Conservation (phyloP, 2,888 invertebrate genomes). For the Geophilus truncorum region DNA sequence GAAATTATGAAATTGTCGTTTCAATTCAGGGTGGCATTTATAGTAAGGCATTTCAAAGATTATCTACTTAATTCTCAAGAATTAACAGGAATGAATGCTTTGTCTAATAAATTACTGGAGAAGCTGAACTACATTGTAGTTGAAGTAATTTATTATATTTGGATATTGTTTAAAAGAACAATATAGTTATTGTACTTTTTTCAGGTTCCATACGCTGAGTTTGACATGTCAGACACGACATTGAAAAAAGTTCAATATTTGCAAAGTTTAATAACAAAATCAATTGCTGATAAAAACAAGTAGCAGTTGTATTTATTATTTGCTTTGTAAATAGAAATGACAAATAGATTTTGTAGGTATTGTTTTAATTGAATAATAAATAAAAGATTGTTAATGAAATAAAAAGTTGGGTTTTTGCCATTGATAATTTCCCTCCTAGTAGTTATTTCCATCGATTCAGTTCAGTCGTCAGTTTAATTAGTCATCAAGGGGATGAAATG, state of each 20-base stretch:
- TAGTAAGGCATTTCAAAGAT: background rate
- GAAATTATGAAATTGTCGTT: background rate
- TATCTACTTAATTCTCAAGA: background rate
- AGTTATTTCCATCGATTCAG: too few species aligned
- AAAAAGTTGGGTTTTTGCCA: too few species aligned
- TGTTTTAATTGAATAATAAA: too few species aligned
- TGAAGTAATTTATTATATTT: background rate
- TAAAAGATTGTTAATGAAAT: too few species aligned
- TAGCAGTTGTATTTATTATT: background rate
- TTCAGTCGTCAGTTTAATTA: background rate
- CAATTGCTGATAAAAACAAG: background rate
- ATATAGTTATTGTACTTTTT: background rate
- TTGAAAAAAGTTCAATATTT: background rate
- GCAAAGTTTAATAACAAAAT: background rate
- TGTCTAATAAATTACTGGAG: background rate
- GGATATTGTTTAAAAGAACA: background rate
- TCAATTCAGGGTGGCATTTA: background rate
- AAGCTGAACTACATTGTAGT: background rate
- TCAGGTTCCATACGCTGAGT: background rate
- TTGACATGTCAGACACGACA: background rate
- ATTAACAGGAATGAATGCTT: background rate
- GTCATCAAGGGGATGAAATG: background rate
- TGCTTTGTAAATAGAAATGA: too few species aligned
- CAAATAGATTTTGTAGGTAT: too few species aligned
- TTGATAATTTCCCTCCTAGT: too few species aligned